Percentiles rank a stretch among this genome's conserved stretches.
Evolutionary conservation across 2,113 vertebrate genomes (phyloP).

Genomic region (Eleginops maclovinus): DNA sequence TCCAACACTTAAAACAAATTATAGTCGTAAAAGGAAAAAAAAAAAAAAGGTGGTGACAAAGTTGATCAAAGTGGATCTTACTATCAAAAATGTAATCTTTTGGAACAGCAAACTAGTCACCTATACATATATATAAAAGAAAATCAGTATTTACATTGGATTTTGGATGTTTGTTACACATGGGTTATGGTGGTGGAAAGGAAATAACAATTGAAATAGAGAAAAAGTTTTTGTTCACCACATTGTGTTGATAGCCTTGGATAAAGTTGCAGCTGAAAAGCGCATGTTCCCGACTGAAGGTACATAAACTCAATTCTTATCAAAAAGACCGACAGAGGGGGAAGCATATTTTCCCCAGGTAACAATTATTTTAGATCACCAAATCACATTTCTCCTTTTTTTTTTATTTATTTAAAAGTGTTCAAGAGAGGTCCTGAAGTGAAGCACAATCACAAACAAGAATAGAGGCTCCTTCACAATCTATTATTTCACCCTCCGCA

Average conservation of each 20-base stretch:
- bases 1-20: constrained; percentile 66
- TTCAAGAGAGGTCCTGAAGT: constrained; percentile 68
- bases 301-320: constrained; percentile 59
- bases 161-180: constrained; percentile 66
- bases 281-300: constrained; percentile 56
- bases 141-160: constrained; percentile 83
- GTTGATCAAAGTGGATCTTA: constrained; percentile 53
- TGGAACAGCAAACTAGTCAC: constrained; percentile 84
- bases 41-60: constrained; percentile 55
- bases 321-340: constrained; percentile 54
- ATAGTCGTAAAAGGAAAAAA: constrained; percentile 45
- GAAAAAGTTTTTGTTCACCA: constrained; percentile 61
- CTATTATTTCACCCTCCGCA: constrained; percentile 56
- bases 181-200: constrained; percentile 60
- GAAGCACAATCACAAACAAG: constrained; percentile 66
- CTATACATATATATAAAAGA: constrained; percentile 84
- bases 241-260: constrained; percentile 58
- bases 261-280: constrained; percentile 71
- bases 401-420: constrained; percentile 76
- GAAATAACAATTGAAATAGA: constrained; percentile 52
- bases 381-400: constrained; percentile 49
- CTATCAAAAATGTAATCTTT: constrained; percentile 79
- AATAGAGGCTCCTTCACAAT: constrained; percentile 60
- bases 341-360: constrained; percentile 45
- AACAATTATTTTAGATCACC: constrained; percentile 67